Conservation (phyloP, 2,888 invertebrate genomes). For the Cryptosula pallasiana region DNA sequence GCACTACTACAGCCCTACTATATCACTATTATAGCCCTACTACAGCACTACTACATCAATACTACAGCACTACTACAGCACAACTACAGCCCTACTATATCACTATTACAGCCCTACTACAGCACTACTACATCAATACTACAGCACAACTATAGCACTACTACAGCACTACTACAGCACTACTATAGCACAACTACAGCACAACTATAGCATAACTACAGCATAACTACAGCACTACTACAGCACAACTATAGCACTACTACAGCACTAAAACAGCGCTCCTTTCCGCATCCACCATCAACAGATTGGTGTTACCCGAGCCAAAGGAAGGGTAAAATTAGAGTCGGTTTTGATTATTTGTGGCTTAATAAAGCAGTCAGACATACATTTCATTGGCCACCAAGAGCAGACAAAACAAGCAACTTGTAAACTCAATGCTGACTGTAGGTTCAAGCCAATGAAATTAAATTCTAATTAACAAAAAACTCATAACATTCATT, state of each 20-base stretch:
- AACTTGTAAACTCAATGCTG: too few species aligned
- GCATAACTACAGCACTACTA: not conserved
- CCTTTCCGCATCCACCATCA: too few species aligned
- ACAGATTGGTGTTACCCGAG: too few species aligned
- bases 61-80: not conserved
- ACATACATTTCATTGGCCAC: too few species aligned
- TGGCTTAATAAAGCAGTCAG: too few species aligned
- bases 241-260: not conserved
- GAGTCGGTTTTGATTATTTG: too few species aligned
- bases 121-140: not conserved
- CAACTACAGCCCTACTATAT: not conserved
- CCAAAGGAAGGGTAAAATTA: too few species aligned
- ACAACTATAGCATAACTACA: not conserved
- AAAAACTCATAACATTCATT: too few species aligned
- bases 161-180: not conserved
- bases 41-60: not conserved
- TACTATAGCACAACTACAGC: not conserved
- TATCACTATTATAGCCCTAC: not conserved
- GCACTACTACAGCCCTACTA: not conserved
- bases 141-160: not conserved
- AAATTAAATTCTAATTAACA: too few species aligned
- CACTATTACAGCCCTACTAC: not conserved
- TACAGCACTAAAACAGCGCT: not conserved
- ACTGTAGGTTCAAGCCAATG: too few species aligned
- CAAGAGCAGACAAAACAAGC: too few species aligned